Percentiles rank a stretch among this genome's conserved stretches.
Conservation (phyloP, 1,140 invertebrate species). For the Drosophila kepulauana region DNA sequence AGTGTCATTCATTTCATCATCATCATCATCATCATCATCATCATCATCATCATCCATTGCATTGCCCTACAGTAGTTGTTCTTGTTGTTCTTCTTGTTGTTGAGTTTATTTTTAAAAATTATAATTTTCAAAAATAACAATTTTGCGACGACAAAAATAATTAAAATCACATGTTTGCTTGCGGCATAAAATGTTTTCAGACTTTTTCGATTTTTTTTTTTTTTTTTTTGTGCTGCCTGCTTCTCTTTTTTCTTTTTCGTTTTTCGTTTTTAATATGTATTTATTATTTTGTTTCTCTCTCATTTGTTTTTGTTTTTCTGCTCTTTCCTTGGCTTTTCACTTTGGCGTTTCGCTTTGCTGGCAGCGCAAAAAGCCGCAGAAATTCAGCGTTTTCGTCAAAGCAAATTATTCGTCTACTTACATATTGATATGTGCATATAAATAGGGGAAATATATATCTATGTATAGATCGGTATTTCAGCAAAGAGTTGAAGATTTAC, state of each 20-base stretch:
- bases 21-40: slow-evolving; percentile 19
- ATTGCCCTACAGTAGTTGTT: slow-evolving; percentile 38
- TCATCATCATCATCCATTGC: slow-evolving; percentile 31
- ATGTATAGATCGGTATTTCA: background rate
- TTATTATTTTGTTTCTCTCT: slow-evolving; percentile 31
- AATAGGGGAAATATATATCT: background rate
- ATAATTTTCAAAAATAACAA: slow-evolving; percentile 83
- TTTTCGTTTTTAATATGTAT: slow-evolving; percentile 16
- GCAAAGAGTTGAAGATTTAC: background rate
- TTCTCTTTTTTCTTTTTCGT: background rate
- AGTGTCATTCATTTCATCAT: slow-evolving; percentile 31
- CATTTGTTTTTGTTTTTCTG: slow-evolving; percentile 19
- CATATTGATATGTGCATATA: slow-evolving; percentile 42
- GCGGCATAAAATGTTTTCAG: slow-evolving; percentile 72
- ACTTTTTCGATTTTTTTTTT: slow-evolving; percentile 28
- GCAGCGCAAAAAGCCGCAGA: slow-evolving; percentile 57
- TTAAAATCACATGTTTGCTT: slow-evolving; percentile 83
- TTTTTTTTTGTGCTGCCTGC: background rate
- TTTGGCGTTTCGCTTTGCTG: slow-evolving; percentile 75
- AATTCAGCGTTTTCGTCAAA: slow-evolving; percentile 22
- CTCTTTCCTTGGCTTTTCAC: slow-evolving; percentile 58
- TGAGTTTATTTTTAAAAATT: slow-evolving; percentile 77
- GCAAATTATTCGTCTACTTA: slow-evolving; percentile 26
- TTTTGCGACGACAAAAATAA: slow-evolving; percentile 79
- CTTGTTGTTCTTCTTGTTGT: slow-evolving; percentile 40